Conservation (phyloP, 2,113 vertebrate genomes). For the Lophura nycthemera region DNA sequence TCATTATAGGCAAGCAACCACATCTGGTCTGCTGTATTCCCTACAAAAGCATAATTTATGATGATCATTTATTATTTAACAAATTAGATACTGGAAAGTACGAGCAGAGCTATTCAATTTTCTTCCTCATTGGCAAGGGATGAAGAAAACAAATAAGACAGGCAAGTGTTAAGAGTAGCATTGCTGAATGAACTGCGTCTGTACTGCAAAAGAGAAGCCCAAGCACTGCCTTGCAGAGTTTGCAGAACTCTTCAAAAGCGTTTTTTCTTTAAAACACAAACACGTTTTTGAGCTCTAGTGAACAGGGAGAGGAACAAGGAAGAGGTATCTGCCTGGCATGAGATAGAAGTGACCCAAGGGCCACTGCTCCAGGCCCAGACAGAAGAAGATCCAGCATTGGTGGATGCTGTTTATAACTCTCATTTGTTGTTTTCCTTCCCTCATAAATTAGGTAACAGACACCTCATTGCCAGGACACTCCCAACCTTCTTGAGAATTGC, state of each 20-base stretch:
- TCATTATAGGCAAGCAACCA: background rate
- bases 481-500: slow-evolving; percentile 6
- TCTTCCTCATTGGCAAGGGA: background rate
- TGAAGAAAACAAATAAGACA: background rate
- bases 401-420: background rate
- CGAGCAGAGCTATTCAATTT: background rate
- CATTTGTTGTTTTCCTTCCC: background rate
- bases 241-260: background rate
- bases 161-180: background rate
- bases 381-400: background rate
- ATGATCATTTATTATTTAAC: background rate
- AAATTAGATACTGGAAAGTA: background rate
- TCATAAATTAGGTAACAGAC: background rate
- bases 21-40: background rate
- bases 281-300: background rate
- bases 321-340: background rate
- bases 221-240: background rate
- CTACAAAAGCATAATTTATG: background rate
- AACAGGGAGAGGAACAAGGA: background rate
- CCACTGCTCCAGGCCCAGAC: background rate
- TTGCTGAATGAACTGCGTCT: background rate
- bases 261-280: background rate
- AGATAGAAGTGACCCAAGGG: background rate
- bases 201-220: rapidly evolving
- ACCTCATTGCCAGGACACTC: background rate